phyloP scores from a whole-genome alignment of 2,113 vertebrate genomes.

The Mormyrus lacerda region DNA sequence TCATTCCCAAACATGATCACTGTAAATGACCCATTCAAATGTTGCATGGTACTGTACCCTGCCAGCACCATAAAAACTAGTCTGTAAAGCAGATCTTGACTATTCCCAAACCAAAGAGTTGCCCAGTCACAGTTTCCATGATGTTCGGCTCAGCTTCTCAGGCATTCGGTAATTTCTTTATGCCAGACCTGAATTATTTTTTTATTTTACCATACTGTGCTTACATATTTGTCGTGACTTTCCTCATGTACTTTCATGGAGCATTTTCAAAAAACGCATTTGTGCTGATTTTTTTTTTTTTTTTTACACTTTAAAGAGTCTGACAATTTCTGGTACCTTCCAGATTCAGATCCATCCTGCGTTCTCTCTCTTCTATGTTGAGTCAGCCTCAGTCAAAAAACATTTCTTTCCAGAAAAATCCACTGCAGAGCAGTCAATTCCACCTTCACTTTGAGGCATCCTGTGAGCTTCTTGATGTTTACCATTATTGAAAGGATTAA shows the following conservation, averaged over 20 bases:
- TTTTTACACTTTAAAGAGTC: background rate
- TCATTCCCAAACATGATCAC: background rate
- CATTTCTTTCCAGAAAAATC: background rate
- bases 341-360: background rate
- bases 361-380: background rate
- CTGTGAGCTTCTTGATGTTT: background rate
- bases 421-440: background rate
- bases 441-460: background rate
- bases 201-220: background rate
- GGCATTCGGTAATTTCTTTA: background rate
- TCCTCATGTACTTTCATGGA: background rate
- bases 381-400: background rate
- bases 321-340: background rate
- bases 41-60: background rate
- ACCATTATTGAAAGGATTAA: conserved; percentile 8
- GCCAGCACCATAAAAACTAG: background rate
- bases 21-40: background rate
- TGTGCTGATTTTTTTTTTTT: background rate
- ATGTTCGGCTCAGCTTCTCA: background rate
- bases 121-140: background rate
- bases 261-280: background rate
- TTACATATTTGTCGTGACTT: background rate
- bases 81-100: background rate
- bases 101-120: background rate
- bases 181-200: background rate